Percentiles rank a stretch among this genome's conserved stretches.
Conservation (phyloP, 2,113 vertebrate species). For the Alaudala cheleensis region DNA sequence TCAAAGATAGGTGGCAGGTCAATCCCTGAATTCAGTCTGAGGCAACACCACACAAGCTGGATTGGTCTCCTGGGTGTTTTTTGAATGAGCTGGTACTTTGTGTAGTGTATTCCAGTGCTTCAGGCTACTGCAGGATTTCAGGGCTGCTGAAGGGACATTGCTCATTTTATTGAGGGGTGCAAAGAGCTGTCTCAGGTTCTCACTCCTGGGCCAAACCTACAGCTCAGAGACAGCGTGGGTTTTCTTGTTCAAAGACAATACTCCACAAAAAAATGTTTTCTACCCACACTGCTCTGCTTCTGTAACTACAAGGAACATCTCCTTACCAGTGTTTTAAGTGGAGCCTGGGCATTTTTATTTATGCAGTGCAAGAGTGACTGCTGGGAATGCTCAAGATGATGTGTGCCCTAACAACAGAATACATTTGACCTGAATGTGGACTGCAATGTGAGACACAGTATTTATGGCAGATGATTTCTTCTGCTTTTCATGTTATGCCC, state of each 20-base stretch:
- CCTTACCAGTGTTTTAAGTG: not conserved
- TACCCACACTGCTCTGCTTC: rapidly evolving
- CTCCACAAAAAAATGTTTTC: no score
- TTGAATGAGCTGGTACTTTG: not conserved
- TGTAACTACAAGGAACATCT: not conserved
- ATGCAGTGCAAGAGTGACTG: not conserved
- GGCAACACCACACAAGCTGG: not conserved
- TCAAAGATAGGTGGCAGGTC: not conserved
- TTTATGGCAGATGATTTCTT: not conserved
- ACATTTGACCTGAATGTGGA: not conserved
- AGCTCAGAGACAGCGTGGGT: rapidly evolving
- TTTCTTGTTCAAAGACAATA: not conserved
- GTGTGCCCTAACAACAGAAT: not conserved
- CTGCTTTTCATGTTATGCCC: not conserved
- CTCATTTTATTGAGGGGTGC: no score
- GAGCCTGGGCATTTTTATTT: not conserved
- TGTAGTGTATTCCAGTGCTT: rapidly evolving
- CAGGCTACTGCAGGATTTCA: not conserved
- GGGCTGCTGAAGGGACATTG: rapidly evolving
- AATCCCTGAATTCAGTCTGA: not conserved
- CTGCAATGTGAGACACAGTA: rapidly evolving
- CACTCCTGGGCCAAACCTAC: rapidly evolving
- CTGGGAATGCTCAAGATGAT: not conserved
- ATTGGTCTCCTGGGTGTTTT: rapidly evolving
- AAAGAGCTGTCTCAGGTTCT: not conserved